These are phyloP conservation scores for Proterorhinus semilunaris DNA, from an alignment of 2,113 vertebrate species.

Conservation along the genomic window DNA sequence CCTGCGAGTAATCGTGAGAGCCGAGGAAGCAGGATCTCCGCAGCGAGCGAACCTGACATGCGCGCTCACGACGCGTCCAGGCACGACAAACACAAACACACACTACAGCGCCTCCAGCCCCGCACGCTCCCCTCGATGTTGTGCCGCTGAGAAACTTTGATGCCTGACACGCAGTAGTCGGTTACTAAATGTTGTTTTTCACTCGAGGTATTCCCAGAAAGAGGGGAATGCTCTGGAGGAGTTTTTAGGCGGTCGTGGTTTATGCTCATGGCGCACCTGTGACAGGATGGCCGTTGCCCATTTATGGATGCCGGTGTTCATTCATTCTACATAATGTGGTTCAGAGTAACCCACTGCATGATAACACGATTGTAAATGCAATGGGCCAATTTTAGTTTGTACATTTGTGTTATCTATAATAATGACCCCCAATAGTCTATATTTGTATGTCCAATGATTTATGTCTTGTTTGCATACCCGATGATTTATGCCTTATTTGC, in stretches of 20 bases:
- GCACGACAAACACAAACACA: slow-evolving; percentile 43
- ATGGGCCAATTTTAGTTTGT: too few species aligned
- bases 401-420: too few species aligned
- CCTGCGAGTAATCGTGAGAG: slow-evolving; percentile 67
- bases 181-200: background rate
- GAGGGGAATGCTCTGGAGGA: background rate
- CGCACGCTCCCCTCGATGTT: accelerated
- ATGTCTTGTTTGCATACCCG: too few species aligned
- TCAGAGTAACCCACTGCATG: too few species aligned
- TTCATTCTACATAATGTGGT: too few species aligned
- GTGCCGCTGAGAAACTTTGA: accelerated
- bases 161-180: accelerated
- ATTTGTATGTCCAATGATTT: too few species aligned
- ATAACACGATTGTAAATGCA: too few species aligned
- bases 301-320: too few species aligned
- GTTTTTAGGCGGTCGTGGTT: too few species aligned
- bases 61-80: slow-evolving; percentile 66
- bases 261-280: slow-evolving; percentile 5
- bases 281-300: background rate
- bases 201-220: accelerated
- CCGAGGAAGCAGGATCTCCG: slow-evolving; percentile 72
- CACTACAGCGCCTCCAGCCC: slow-evolving; percentile 31
- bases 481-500: too few species aligned
- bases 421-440: too few species aligned
- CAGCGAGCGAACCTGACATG: slow-evolving; percentile 77